Conservation (phyloP, 2,888 invertebrate genomes). For the Cantharis nigra region DNA sequence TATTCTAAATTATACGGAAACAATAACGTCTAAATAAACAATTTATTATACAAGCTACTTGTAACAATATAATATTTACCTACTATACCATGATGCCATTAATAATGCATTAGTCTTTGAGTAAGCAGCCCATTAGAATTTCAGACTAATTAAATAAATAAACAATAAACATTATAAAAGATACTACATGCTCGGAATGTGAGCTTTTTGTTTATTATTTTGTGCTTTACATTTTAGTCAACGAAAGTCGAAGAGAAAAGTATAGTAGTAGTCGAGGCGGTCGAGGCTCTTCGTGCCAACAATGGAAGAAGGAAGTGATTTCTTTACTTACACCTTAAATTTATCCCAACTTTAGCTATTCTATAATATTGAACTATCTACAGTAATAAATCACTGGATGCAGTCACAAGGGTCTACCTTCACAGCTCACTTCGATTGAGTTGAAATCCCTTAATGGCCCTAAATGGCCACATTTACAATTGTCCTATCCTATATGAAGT, state of each 20-base stretch:
- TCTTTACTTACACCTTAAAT: background rate
- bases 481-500: constrained; percentile 43
- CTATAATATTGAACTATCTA: constrained; percentile 25
- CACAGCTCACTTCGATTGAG: constrained; percentile 52
- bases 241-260: background rate
- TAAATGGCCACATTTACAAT: constrained; percentile 54
- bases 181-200: background rate
- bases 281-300: background rate
- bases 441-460: constrained; percentile 55
- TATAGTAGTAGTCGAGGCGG: too few species aligned
- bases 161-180: background rate
- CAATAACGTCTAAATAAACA: background rate
- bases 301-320: background rate
- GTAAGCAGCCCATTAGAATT: background rate
- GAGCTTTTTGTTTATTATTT: background rate
- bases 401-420: constrained; percentile 46
- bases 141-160: background rate
- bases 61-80: background rate
- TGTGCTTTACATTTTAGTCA: background rate
- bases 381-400: constrained; percentile 45
- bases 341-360: constrained; percentile 3
- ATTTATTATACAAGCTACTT: background rate
- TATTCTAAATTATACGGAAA: background rate
- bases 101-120: background rate
- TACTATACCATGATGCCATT: background rate